Evolutionary conservation across 2,113 vertebrate species (phyloP).

Genomic region (Tragelaphus buxtoni): DNA sequence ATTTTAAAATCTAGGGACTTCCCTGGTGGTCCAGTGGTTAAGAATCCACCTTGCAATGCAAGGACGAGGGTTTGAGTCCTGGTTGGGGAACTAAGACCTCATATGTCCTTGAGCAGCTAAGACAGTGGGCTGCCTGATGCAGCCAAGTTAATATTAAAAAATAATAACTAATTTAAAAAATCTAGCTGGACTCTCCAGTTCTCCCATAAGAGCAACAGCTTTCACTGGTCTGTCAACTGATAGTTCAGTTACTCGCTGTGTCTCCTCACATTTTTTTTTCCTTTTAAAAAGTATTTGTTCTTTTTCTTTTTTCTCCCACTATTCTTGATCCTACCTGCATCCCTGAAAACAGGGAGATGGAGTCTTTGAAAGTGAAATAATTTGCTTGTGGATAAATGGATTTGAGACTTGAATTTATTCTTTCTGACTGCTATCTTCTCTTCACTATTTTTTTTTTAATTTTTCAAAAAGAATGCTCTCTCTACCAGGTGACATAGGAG

Average conservation of each 20-base stretch:
- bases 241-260: neutral
- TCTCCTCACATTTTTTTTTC: neutral
- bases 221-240: neutral
- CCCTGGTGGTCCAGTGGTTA: neutral
- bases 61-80: neutral
- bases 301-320: neutral
- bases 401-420: neutral
- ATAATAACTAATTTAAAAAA: neutral
- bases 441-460: neutral
- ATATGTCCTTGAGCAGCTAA: neutral
- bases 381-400: neutral
- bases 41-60: neutral
- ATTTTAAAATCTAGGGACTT: neutral
- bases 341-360: neutral
- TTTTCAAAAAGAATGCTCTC: neutral
- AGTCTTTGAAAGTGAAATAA: neutral
- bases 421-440: neutral
- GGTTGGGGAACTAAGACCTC: neutral
- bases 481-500: neutral
- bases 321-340: neutral
- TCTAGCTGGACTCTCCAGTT: neutral
- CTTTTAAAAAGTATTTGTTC: neutral
- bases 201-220: neutral
- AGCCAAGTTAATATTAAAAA: neutral
- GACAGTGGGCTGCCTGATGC: neutral